phyloP scores from a whole-genome alignment of 2,888 invertebrate genomes.

The Metalampra italica region DNA sequence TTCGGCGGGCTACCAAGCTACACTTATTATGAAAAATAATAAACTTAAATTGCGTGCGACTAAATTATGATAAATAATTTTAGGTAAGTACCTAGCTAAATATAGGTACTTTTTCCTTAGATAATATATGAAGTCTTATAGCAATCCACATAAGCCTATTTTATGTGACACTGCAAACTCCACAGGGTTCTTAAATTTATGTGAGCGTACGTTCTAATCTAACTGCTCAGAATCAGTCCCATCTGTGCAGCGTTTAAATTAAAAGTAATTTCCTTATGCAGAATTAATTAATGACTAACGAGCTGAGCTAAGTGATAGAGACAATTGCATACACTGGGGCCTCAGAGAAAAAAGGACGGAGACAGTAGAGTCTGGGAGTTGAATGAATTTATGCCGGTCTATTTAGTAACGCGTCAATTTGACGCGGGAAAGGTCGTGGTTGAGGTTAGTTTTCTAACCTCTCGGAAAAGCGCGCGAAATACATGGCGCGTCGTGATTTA shows the following conservation, averaged over 20 bases:
- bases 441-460: constrained; percentile 22
- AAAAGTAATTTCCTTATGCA: constrained; percentile 78
- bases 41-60: no score
- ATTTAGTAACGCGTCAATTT: constrained; percentile 77
- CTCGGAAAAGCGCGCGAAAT: constrained; percentile 54
- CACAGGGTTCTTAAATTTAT: not conserved
- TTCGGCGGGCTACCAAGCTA: no score
- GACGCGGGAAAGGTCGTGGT: constrained; percentile 69
- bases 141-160: not conserved
- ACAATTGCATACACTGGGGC: constrained; percentile 22
- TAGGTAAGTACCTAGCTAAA: not conserved
- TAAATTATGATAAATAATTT: no score
- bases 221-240: constrained; percentile 36
- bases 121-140: not conserved
- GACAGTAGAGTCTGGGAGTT: constrained; percentile 56
- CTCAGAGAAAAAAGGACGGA: constrained; percentile 36
- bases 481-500: constrained; percentile 18
- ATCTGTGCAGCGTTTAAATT: constrained; percentile 75
- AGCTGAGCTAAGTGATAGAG: constrained; percentile 65
- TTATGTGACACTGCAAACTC: not conserved
- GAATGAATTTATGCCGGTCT: constrained; percentile 77
- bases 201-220: constrained; percentile 2
- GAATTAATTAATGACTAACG: constrained; percentile 79
- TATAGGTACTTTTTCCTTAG: no score
- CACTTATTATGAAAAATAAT: no score